Evolutionary conservation across 1,140 invertebrate genomes (phyloP).

Genomic region (Heliconius hewitsoni): DNA sequence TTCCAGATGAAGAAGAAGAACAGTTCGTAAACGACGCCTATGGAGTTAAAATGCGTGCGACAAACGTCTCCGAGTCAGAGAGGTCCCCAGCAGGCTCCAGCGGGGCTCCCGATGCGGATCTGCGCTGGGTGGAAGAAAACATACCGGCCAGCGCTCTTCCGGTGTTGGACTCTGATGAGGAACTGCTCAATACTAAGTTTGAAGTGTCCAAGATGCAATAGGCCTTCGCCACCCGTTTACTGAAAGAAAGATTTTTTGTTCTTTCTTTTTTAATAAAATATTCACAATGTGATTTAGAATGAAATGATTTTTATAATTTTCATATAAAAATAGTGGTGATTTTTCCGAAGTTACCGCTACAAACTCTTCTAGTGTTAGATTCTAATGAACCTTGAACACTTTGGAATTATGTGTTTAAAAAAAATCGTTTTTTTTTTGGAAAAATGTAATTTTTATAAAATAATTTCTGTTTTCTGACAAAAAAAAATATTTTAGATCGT

Average conservation of each 20-base stretch:
- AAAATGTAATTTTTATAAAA: too few relatives aligned
- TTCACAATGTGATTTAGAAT: too few relatives aligned
- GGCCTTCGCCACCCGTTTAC: background rate
- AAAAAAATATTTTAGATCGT: too few relatives aligned
- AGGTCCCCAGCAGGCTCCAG: conserved; percentile 47
- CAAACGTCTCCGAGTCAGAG: conserved; percentile 56
- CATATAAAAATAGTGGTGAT: background rate
- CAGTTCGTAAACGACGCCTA: conserved; percentile 92
- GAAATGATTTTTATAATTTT: background rate
- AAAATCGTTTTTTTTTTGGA: too few relatives aligned
- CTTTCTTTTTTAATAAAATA: too few relatives aligned
- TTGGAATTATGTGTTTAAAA: too few relatives aligned
- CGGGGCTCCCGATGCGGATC: conserved; percentile 69
- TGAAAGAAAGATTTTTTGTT: too few relatives aligned
- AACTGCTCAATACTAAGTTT: conserved; percentile 93
- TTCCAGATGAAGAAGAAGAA: conserved; percentile 83
- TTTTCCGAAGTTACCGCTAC: too few relatives aligned
- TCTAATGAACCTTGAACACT: too few relatives aligned
- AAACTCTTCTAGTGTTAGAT: too few relatives aligned
- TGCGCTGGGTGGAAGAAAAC: conserved; percentile 96
- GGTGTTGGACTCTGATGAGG: conserved; percentile 94
- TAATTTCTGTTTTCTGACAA: too few relatives aligned
- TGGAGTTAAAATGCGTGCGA: conserved; percentile 89
- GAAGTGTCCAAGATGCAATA: conserved; percentile 96
- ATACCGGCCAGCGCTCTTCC: conserved; percentile 91